A percentile compares a stretch with the other conserved stretches of the same genome.
phyloP scores from a whole-genome alignment of 2,888 invertebrate genomes.

The Platynereis dumerilii region DNA sequence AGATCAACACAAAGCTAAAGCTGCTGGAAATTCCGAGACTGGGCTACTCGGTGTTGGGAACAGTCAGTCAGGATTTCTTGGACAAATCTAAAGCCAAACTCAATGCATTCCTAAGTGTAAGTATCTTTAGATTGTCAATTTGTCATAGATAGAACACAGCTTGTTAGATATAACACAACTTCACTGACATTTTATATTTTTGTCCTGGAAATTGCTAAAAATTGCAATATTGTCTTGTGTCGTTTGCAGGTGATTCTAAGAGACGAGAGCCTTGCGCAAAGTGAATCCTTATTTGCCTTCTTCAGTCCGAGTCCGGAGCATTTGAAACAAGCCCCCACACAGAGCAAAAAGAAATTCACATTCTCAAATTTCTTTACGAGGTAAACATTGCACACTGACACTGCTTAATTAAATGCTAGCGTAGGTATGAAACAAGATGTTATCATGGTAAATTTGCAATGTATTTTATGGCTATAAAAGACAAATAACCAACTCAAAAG shows the following conservation, averaged over 20 bases:
- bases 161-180: no score
- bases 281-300: slow-evolving; percentile 88
- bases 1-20: slow-evolving; percentile 81
- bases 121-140: no score
- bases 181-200: no score
- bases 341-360: slow-evolving; percentile 87
- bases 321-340: slow-evolving; percentile 73
- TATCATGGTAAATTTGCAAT: no score
- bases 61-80: slow-evolving; percentile 75
- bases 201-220: no score
- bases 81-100: slow-evolving; percentile 84
- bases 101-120: slow-evolving; percentile 85
- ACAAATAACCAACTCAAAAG: no score
- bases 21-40: slow-evolving; percentile 83
- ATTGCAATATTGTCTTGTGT: not conserved
- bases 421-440: no score
- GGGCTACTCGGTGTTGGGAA: slow-evolving; percentile 80
- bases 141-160: no score
- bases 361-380: slow-evolving; percentile 86
- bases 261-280: slow-evolving; percentile 85
- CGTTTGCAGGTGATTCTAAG: slow-evolving; percentile 79
- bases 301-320: slow-evolving; percentile 91
- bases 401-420: no score
- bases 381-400: slow-evolving; percentile 64
- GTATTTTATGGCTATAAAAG: no score